phyloP scores from a whole-genome alignment of 2,797 vertebrate genomes.

The Dryobates pubescens region DNA sequence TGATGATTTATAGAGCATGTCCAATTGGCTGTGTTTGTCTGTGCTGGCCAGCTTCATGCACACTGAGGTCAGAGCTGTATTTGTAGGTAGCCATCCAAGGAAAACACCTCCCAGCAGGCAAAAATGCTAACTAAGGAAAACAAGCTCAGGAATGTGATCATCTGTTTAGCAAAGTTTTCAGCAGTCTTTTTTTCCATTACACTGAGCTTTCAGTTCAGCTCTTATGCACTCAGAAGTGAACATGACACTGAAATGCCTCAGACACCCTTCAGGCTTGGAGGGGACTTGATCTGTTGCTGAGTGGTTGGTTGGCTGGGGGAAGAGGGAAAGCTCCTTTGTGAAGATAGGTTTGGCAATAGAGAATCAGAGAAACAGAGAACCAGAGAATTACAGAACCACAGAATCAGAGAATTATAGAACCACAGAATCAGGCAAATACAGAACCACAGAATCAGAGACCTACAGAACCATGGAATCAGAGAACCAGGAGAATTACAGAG shows the following conservation, averaged over 20 bases:
- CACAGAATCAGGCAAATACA: too few species aligned
- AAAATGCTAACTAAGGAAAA: constrained; percentile 78
- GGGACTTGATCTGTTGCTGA: neutral
- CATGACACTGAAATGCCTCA: neutral
- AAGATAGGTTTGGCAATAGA: neutral
- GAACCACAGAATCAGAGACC: too few species aligned
- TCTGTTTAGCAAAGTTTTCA: constrained; percentile 71
- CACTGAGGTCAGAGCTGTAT: constrained; percentile 73
- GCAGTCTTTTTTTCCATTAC: constrained; percentile 26
- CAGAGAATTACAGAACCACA: too few species aligned
- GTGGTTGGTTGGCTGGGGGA: neutral
- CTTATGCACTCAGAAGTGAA: constrained; percentile 9
- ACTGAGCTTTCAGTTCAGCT: neutral
- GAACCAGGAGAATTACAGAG: too few species aligned
- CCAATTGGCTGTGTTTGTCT: constrained; percentile 79
- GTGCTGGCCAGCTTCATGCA: constrained; percentile 67
- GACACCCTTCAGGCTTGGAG: neutral
- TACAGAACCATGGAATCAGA: too few species aligned
- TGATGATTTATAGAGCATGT: constrained; percentile 84
- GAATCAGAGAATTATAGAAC: too few species aligned
- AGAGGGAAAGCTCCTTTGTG: neutral
- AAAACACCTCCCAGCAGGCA: constrained; percentile 78
- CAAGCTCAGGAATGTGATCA: constrained; percentile 70
- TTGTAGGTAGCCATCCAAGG: constrained; percentile 77
- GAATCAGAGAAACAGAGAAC: too few species aligned